Evolutionary conservation across 2,888 invertebrate species (phyloP).

Genomic region (Coecobrya sp.): DNA sequence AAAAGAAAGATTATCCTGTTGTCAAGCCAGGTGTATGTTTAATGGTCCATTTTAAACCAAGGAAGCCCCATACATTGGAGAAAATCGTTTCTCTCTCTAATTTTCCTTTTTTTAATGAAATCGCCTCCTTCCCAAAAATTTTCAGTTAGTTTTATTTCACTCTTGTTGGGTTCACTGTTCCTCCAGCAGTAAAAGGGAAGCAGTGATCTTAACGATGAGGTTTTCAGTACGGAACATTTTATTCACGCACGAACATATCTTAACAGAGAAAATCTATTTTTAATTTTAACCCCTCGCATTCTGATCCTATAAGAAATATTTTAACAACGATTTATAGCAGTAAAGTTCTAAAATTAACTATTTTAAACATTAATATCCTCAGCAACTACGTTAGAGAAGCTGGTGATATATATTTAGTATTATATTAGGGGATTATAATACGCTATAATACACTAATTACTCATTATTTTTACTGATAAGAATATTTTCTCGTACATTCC

Average conservation of each 20-base stretch:
- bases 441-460: no score
- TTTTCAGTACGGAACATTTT: not conserved
- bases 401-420: no score
- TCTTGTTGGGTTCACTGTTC: constrained; percentile 13
- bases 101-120: no score
- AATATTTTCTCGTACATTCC: no score
- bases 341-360: constrained; percentile 6
- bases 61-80: no score
- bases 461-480: no score
- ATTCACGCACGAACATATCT: constrained; percentile 28
- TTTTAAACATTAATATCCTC: not conserved
- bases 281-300: constrained; percentile 18
- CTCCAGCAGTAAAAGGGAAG: constrained; percentile 5
- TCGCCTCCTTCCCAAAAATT: no score
- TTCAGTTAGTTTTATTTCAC: not conserved
- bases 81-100: no score
- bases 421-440: no score
- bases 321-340: constrained; percentile 16
- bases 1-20: no score
- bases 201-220: not conserved
- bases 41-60: no score
- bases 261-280: not conserved
- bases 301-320: not conserved
- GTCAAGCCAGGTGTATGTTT: no score
- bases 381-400: not conserved